Evolutionary conservation across 2,113 vertebrate species (phyloP), one percentile per base, ranked within the genome.

Genomic region (Gopherus evgoodei): DNA sequence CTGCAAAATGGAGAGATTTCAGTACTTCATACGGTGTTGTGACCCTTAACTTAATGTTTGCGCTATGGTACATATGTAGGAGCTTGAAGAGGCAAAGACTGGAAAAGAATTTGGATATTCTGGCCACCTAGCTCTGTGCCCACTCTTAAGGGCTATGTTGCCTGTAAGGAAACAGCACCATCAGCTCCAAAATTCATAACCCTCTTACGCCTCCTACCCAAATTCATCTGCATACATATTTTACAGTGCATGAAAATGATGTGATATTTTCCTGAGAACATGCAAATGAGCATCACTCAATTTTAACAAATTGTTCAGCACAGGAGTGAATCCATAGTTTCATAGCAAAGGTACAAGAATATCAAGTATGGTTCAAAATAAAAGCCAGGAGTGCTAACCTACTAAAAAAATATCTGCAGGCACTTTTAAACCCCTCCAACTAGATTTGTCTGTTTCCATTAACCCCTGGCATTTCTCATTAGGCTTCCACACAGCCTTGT

Each of bases 401-500:
- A 78, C 22, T 72, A 59, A 12, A 1, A 1, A 1, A 14, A n/a
- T 16, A 84, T 90, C 84, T 17, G 38, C 2, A 82, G 38, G 81
- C n/a, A 47, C 31, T 75, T 91, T 84, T 84, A 86, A 49, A 16
- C 56, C 35, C 12, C 44, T 90, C 53, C n/a, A 65, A 81, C 53
- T 47, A 44, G 62, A 72, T 87, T 50, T 10, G 44, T 5, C 3
- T 91, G 90, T 88, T 65, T 78, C 13, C 11, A 11, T 81, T 80
- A 80, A 56, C 83, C 79, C 8, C 6, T 80, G 22, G 50, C 27
- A 35, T 56, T 65, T 83, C 78, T 85, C 24, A 5, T 29, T 79
- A 22, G 52, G 8, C 14, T 54, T 81, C 6, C n/a, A 53, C 11
- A 75, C 35, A 75, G 57, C 4, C 19, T 0, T 0, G 0, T 90